Conservation (phyloP, 2,113 vertebrate species). For the Blennius ocellaris region DNA sequence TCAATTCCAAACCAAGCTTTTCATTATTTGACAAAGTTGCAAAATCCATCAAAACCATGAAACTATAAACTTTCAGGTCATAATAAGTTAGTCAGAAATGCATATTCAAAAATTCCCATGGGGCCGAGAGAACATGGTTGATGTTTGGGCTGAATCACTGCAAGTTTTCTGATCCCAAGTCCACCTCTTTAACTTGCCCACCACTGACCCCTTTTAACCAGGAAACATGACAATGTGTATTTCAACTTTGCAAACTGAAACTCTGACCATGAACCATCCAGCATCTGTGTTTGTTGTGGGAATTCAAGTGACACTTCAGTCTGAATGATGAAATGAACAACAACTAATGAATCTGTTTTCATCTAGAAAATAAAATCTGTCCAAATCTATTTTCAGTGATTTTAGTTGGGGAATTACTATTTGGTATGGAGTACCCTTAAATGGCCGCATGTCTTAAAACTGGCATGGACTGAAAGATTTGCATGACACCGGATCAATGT, state of each 20-base stretch:
- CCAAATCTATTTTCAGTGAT: no score
- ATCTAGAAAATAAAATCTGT: no score
- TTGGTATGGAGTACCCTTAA: no score
- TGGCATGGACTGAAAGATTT: not conserved
- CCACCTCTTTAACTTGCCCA: no score
- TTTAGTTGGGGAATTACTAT: no score
- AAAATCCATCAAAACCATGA: not conserved
- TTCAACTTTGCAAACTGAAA: not conserved
- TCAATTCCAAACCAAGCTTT: slow-evolving; percentile 19
- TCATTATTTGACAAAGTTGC: slow-evolving; percentile 12
- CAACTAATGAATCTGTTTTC: no score
- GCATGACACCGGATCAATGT: not conserved
- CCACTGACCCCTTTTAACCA: not conserved
- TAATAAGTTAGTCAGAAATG: not conserved
- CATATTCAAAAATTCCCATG: not conserved
- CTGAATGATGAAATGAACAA: slow-evolving; percentile 9
- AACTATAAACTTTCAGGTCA: not conserved
- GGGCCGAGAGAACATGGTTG: not conserved
- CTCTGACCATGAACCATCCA: slow-evolving; percentile 1
- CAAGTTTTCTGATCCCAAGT: not conserved
- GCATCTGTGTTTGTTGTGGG: not conserved
- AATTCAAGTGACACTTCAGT: not conserved
- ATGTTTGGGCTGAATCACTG: not conserved
- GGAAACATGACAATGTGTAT: not conserved
- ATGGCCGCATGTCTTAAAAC: no score